Conservation (phyloP, 2,797 vertebrate genomes). For the Limnodromus scolopaceus region DNA sequence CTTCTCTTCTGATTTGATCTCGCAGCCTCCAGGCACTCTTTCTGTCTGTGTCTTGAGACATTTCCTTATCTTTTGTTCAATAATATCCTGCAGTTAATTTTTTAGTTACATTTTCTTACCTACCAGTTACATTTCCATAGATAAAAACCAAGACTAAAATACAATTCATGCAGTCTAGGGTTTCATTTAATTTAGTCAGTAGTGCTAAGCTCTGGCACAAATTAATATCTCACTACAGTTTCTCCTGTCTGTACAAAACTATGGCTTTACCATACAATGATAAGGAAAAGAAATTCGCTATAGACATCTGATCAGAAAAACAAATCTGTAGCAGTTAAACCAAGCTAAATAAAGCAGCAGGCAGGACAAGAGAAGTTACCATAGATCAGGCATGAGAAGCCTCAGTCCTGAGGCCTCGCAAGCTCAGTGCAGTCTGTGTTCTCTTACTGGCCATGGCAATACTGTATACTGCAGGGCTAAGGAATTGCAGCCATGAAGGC, state of each 20-base stretch:
- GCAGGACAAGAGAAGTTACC: background rate
- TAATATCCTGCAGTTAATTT: background rate
- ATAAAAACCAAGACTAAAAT: background rate
- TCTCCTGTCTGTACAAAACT: background rate
- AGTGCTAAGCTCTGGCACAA: background rate
- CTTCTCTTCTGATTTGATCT: background rate
- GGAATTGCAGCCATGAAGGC: background rate
- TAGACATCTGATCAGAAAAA: background rate
- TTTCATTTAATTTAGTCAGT: background rate
- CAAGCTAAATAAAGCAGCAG: background rate
- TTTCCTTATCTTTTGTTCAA: background rate
- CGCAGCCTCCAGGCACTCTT: background rate
- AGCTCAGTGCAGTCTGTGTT: background rate
- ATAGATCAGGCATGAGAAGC: background rate
- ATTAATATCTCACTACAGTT: background rate
- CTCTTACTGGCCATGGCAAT: background rate
- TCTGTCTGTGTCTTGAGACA: background rate
- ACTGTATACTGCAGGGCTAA: background rate
- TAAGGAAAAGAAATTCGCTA: background rate
- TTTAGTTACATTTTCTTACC: background rate
- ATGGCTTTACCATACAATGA: background rate
- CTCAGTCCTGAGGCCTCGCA: background rate
- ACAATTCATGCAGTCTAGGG: rapidly evolving
- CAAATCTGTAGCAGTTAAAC: background rate
- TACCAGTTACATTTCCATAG: background rate